Evolutionary conservation across 2,888 invertebrate genomes (phyloP).

Genomic region (Rhopalosiphum nymphaeae): DNA sequence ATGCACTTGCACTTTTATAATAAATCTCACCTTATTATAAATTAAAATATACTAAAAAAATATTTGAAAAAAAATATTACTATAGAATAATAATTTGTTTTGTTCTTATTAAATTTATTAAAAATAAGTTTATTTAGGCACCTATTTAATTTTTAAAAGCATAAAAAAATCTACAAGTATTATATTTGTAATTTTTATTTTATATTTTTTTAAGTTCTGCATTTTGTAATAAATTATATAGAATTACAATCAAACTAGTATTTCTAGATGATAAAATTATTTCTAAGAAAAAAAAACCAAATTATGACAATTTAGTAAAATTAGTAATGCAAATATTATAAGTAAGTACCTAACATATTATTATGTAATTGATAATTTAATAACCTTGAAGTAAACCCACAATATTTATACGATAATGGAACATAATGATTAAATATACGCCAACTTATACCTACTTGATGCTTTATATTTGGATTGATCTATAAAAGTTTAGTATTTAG

Average conservation of each 20-base stretch:
- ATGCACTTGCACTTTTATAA: neutral
- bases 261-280: constrained; percentile 16
- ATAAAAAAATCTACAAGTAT: neutral
- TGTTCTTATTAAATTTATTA: neutral
- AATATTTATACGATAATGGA: neutral
- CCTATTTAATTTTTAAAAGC: neutral
- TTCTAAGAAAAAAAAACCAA: neutral
- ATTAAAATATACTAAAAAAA: neutral
- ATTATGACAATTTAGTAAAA: constrained; percentile 5
- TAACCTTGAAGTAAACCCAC: constrained; percentile 15
- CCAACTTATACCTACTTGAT: neutral
- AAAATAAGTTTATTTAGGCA: neutral
- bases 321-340: constrained; percentile 8
- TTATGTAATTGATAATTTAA: constrained; percentile 12
- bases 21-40: neutral
- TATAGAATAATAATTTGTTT: neutral
- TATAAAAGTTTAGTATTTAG: neutral
- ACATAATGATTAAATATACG: neutral
- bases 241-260: constrained; percentile 27
- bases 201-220: neutral
- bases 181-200: neutral
- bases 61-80: neutral
- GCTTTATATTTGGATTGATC: neutral
- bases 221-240: neutral
- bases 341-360: neutral